Conservation (phyloP, 2,888 invertebrate genomes). For the Synanthedon vespiformis region DNA sequence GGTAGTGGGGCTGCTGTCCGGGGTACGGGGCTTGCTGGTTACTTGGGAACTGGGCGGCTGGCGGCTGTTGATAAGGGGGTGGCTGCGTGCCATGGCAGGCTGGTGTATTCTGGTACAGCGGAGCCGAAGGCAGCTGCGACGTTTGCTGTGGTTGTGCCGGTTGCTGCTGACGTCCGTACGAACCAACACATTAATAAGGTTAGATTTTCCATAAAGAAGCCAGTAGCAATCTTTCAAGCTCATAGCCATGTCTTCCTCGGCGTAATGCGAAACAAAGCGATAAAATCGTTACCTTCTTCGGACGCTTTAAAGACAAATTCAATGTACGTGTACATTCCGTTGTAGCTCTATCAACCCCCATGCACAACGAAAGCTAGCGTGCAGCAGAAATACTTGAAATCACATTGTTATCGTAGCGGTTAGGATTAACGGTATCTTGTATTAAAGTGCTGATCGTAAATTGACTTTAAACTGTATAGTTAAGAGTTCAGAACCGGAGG, state of each 20-base stretch:
- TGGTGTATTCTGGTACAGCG: constrained; percentile 66
- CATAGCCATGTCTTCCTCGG: constrained; percentile 55
- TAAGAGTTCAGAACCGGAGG: not conserved
- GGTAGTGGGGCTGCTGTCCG: constrained; percentile 30
- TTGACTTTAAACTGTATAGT: not conserved
- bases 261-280: constrained; percentile 57
- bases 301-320: constrained; percentile 34
- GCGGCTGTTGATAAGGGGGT: constrained; percentile 54
- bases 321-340: constrained; percentile 44
- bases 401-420: constrained; percentile 51
- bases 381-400: constrained; percentile 62
- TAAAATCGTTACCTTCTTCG: constrained; percentile 59
- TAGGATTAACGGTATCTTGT: constrained; percentile 28
- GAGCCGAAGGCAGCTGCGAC: constrained; percentile 66
- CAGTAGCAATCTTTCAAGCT: constrained; percentile 62
- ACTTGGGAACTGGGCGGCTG: constrained; percentile 65
- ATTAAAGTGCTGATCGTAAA: constrained; percentile 39
- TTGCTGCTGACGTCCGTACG: constrained; percentile 72
- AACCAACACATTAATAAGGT: constrained; percentile 72
- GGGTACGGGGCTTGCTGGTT: constrained; percentile 48
- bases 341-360: constrained; percentile 65
- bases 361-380: constrained; percentile 71
- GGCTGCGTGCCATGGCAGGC: constrained; percentile 70
- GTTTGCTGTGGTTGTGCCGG: constrained; percentile 68
- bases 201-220: constrained; percentile 69